Evolutionary conservation across 2,113 vertebrate genomes (phyloP), one percentile per base, ranked within the genome.

Genomic region (Plestiodon gilberti): DNA sequence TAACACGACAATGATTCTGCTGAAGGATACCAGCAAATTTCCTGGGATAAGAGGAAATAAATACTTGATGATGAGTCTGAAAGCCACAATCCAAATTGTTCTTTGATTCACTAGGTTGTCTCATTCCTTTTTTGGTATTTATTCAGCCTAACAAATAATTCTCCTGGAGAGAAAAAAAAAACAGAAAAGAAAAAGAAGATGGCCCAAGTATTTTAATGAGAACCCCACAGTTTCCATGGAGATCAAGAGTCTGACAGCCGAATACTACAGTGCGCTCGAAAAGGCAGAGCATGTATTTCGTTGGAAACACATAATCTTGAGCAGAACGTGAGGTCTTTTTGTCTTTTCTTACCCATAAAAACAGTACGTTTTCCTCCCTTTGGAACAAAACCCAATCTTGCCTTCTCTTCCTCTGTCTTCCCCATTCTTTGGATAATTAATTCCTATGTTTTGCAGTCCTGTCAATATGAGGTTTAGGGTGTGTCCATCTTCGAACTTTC

Each of bases 11-110:
- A 89, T 89, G 88, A 86, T 94, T 78, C 85, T 93, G 83, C 65
- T 88, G 74, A 38, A 40, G 82, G 78, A 89, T 85, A 92, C 35
- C 15, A 48, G 83, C 91, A 93, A 89, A 95, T 81, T 89, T 94
- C 85, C 83, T 92, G 90, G 90, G 91, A 92, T 88, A 90, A 95
- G 93, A 90, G 78, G n/a, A 93, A 86, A 93, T 93, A 95, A 95
- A 94, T 89, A 83, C 20, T 76, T 70, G 57, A 84, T 93, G 71
- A 93, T 94, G 92, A 33, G 81, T 91, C 91, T 89, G 86, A 93
- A 89, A 91, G 86, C 70, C 91, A 87, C 94, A 94, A 92, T 91
- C 89, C 88, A 94, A 95, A 94, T 92, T 35, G 38, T 22, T 92
- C 89, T 89, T 93, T 89, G 90, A 90, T 94, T 93, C 88, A 89